Evolutionary conservation across 2,113 vertebrate species (phyloP).

Genomic region (Corythornis madagascariensis): DNA sequence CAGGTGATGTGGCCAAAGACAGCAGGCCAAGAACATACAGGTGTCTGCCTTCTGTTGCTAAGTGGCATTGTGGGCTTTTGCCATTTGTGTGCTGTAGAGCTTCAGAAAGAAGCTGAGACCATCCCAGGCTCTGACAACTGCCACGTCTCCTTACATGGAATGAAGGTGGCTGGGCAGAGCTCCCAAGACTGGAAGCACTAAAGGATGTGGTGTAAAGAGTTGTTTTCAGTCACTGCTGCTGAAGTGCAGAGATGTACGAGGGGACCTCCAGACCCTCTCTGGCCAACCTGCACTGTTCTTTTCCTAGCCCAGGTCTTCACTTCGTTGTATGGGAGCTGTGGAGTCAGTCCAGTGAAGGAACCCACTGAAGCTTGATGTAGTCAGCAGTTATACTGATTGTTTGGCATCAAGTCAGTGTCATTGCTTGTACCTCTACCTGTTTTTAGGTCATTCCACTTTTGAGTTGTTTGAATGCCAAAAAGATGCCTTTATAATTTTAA

Average conservation of each 20-base stretch:
- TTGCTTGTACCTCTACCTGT: background rate
- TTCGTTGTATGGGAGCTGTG: background rate
- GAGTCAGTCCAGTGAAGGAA: background rate
- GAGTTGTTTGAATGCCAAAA: background rate
- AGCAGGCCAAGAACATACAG: background rate
- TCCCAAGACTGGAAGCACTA: background rate
- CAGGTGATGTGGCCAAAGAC: background rate
- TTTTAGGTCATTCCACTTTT: background rate
- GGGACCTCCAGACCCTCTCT: fast-evolving
- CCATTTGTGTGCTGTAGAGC: background rate
- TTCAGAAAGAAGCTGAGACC: background rate
- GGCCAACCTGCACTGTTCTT: background rate
- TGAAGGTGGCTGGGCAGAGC: background rate
- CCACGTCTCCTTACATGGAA: background rate
- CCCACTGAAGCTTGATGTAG: background rate
- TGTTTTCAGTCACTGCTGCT: background rate
- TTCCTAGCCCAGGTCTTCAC: background rate
- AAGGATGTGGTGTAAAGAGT: background rate
- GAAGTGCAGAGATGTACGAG: background rate
- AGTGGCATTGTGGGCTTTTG: background rate
- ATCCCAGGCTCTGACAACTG: background rate
- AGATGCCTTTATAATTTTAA: background rate
- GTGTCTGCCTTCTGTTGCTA: background rate
- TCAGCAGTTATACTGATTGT: background rate
- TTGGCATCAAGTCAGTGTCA: background rate